These are phyloP conservation scores for Gavia stellata DNA, from an alignment of 2,113 vertebrate species.

Conservation along the genomic window DNA sequence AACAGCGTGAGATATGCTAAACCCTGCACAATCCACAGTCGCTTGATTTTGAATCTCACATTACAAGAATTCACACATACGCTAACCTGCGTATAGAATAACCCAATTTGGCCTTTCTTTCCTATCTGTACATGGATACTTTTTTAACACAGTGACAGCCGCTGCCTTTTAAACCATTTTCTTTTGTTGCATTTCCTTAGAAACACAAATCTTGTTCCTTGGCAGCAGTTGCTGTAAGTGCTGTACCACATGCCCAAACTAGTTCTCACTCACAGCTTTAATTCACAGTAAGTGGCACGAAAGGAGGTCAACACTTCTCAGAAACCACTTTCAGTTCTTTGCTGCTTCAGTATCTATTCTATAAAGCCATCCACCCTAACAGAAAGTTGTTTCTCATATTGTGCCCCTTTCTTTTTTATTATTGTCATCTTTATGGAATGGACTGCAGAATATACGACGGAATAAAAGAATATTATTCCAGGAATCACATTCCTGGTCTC, in stretches of 20 bases:
- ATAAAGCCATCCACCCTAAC: conserved; percentile 51
- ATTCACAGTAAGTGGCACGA: conserved; percentile 83
- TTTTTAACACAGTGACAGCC: conserved; percentile 66
- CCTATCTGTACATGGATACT: conserved; percentile 48
- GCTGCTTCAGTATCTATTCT: conserved; percentile 69
- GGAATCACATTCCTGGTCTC: not conserved
- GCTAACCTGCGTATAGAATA: conserved; percentile 63
- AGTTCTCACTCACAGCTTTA: conserved; percentile 80
- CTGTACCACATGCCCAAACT: conserved; percentile 80
- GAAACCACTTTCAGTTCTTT: conserved; percentile 72
- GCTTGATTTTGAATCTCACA: conserved; percentile 65
- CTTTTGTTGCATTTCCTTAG: conserved; percentile 83
- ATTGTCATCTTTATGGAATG: conserved; percentile 49
- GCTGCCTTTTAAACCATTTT: conserved; percentile 71
- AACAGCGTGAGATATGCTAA: conserved; percentile 51
- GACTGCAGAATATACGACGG: not conserved
- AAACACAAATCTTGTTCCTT: conserved; percentile 83
- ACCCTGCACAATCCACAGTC: conserved; percentile 41
- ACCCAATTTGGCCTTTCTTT: conserved; percentile 56
- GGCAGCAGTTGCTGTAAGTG: conserved; percentile 72
- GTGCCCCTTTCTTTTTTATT: conserved; percentile 37
- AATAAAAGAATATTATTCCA: conserved; percentile 18
- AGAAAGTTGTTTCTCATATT: conserved; percentile 55
- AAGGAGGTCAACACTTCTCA: conserved; percentile 79
- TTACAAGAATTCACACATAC: conserved; percentile 47